Evolutionary conservation across 2,113 vertebrate species (phyloP), one percentile per base, ranked within the genome.

Genomic region (Trichomycterus rosablanca): DNA sequence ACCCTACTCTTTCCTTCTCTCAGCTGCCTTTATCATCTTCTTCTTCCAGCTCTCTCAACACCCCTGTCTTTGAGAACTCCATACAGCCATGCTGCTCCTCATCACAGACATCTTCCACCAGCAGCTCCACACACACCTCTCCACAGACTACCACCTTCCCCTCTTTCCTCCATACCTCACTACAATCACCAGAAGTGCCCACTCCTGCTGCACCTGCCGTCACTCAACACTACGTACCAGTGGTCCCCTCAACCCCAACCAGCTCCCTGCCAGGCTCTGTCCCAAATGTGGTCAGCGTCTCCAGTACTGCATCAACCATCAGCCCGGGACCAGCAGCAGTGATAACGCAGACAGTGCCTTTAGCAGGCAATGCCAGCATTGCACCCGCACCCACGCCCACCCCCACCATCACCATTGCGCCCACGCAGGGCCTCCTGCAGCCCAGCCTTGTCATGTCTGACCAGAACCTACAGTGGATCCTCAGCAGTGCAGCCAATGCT

Each of bases 391-490:
- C 91, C 54, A 92, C 78, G 74, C 85, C 92, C 1, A 84, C 92
- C 64, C 88, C 91, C 56, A 92, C 78, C 74, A 77, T 91, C 2
- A 86, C 92, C 53, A 86, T 76, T 5, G 75, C 81, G 3, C 83
- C 85, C 51, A 78, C 78, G 3, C 80, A 75, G 46, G 82, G 81
- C 71, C 78, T 97, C 55, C 81, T 97, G 74, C 95, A 91, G 82
- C 90, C 93, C 70, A 84, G 91, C 80, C 83, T 99, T 4, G 89
- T 98, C 66, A 91, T 99, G 94, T 92, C 91, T 34, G 94, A 98
- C 77, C 94, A 94, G 76, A 96, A 97, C 83, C 80, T 99, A 9
- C 96, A 98, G 43, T 99, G 96, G 96, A 92, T 99, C 76, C 87
- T 98, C 58, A 99, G 95, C 75, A 93, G 91, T 67, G 90, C 94